Evolutionary conservation across 2,113 vertebrate genomes (phyloP), one percentile per base, ranked within the genome.

Genomic region (Egretta garzetta): DNA sequence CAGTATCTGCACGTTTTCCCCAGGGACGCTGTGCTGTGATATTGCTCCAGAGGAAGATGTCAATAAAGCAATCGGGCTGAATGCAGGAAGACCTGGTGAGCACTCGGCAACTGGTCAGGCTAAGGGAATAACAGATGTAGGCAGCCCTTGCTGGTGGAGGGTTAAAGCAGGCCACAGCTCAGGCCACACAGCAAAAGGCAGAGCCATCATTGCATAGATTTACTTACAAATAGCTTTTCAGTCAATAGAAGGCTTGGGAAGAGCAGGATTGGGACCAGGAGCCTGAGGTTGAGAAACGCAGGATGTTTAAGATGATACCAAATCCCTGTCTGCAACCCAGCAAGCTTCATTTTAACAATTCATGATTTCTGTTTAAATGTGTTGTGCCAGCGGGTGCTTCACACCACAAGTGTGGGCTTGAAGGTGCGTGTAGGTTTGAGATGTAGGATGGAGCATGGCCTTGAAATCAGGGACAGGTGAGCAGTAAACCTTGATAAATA

Each of bases 381-480:
- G 66, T 82, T 27, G 8, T 70, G 50, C 28, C 66, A 27, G 74
- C 0, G 28, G 59, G 33, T 20, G 37, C 56, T 86, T 72, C 27
- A 0, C 1, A 4, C 49, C 21, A 8, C 62, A 23, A 45, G 53
- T 5, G 1, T 49, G 66, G 60, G 89, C 76, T 72, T 64, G 52
- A 28, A 94, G 67, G 75, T 50, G 19, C 1, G 0, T 5, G 41
- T 12, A n/a, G 50, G 77, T 58, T 91, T 70, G 74, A 43, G 89
- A 28, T 22, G 66, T 28, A 10, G 75, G 76, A 28, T 26, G 91
- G 47, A 91, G 81, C 14, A 0, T 17, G 87, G 96, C 94, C 95
- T 88, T 60, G 90, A 53, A 64, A 90, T 28, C 50, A 82, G 90
- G 77, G 84, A 74, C 90, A 96, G 95, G 92, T 86, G 77, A 97